Evolutionary conservation across 1,140 invertebrate species (phyloP), one percentile per base, ranked within the genome.

Genomic region (Melipona quadrifasciata): DNA sequence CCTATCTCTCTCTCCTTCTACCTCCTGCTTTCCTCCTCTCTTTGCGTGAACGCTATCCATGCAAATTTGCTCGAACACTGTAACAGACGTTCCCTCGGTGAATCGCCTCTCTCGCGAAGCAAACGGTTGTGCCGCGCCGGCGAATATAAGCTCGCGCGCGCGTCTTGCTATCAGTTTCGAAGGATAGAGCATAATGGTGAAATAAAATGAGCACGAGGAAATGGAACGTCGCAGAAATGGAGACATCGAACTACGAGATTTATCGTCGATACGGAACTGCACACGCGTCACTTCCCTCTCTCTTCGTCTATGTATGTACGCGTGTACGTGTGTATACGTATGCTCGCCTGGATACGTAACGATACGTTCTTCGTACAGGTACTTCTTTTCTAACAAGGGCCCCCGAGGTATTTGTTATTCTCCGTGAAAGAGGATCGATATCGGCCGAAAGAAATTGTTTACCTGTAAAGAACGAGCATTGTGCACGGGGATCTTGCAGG

Each of bases 201-300:
- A 86, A 87, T 88, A 86, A 89, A 78, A 89, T 64, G 78, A 84
- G 68, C 65, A 34, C 82, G 75, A 31, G 24, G 51, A 73, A 31
- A 84, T 72, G 67, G 86, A 75, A 77, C 76, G 87, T 16, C 75
- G 75, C 68, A 74, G 85, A 78, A 77, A 88, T 79, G 78, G 82
- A 88, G 87, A 87, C 84, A 87, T 87, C 86, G 87, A 75, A 85
- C 84, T 39, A 19, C 24, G 72, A 79, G 86, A 88, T 88, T 88
- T 88, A 87, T 88, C 82, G 82, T 31, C 57, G 34, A 24, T 0
- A 77, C 64, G 81, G 68, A 34, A 72, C 53, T 76, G 53, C 34
- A 75, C 65, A 76, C 71, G 65, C 76, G 51, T 11, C 39, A 65
- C 24, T 47, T 16, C 31, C 17, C 12, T 47, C 39, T 8, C 27